Base-by-base conservation (phyloP, 2,797 vertebrate genomes). In the Cottoperca gobio region DNA sequence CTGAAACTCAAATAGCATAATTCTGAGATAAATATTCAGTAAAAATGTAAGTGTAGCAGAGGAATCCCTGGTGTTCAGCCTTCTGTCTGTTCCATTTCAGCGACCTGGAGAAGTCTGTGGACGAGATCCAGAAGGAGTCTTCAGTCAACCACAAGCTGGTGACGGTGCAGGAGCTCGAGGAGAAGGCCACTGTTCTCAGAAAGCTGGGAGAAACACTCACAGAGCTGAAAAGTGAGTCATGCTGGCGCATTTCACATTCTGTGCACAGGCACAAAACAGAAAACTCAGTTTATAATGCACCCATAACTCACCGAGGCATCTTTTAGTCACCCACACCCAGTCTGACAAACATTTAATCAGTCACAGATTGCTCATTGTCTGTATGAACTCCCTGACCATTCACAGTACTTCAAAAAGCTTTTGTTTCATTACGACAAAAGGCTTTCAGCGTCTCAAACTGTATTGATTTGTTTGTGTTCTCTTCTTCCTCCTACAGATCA, bases 141-240 rank as follows among this genome's bases (percentile, higher is more conserved):
- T 95, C 95, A 10, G 95, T 97, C 91, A 97, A 93, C 92, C 97
- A 97, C 90, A 95, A 96, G 79, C 95, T 97, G 86, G 94, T 98
- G 88, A 95, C 96, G 0, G 95, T 94, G 71, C 97, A 97, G 58
- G 98, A 99, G 91, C 95, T 99, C 94, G 98, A 99, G 92, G 98
- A 99, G 92, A 99, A 99, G 91, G 95, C 96, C 0, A 81, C 94
- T 16, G 93, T 97, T 87, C 94, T 99, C 66, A 96, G 97, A 86
- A 97, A 97, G 82, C 95, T 99, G n/a, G 97, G 97, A 82, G 97
- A 99, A 90, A 99, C 97, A 0, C 94, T 99, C 84, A 97, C 96
- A 0, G 97, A 98, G 54, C 96, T 99, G 69, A 99, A 99, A 88
- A 98, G 98, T 99, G 93, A 97, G 96, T 91, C 86, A 78, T 8